Conservation (phyloP, 2,113 vertebrate species). For the Phyllostomus hastatus region DNA sequence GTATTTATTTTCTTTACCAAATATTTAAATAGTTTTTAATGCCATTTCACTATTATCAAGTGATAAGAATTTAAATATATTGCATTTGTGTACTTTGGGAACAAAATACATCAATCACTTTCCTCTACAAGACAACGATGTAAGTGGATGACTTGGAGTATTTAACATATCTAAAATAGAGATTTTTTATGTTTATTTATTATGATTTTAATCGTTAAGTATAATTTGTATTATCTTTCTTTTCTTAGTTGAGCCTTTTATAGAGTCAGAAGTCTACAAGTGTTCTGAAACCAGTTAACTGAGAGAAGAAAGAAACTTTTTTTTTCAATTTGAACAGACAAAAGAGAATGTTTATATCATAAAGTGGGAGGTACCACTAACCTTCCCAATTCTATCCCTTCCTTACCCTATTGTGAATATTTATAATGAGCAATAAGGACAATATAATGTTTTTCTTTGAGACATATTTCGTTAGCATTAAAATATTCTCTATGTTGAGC, state of each 20-base stretch:
- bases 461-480: not conserved
- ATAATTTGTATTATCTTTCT: not conserved
- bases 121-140: not conserved
- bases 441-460: not conserved
- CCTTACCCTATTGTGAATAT: not conserved
- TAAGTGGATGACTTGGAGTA: not conserved
- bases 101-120: not conserved
- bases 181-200: not conserved
- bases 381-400: not conserved
- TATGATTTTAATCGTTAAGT: not conserved
- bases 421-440: not conserved
- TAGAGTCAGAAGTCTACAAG: not conserved
- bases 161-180: not conserved
- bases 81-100: not conserved
- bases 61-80: not conserved
- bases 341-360: not conserved
- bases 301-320: not conserved
- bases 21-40: slow-evolving; percentile 6
- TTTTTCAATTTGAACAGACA: not conserved
- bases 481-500: not conserved
- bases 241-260: not conserved
- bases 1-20: not conserved
- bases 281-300: not conserved
- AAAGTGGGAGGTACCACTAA: not conserved
- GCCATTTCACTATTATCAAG: not conserved